These are phyloP conservation scores for Telmatherina bonti DNA, from an alignment of 2,797 vertebrate genomes.

Conservation along the genomic window DNA sequence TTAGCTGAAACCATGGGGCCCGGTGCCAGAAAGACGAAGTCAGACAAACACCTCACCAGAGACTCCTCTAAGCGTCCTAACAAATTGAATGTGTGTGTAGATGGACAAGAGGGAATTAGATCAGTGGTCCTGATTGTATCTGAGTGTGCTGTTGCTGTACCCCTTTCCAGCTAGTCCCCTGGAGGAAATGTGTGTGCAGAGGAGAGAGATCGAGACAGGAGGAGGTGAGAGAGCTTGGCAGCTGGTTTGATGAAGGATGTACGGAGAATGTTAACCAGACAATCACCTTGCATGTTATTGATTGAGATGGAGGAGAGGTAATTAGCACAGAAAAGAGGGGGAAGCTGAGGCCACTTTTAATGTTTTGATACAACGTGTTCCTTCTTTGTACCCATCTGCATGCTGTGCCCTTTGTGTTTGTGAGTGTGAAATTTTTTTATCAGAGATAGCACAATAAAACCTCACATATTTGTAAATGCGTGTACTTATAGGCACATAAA, in stretches of 20 bases:
- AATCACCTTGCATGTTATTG: conserved; percentile 86
- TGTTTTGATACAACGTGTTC: conserved; percentile 84
- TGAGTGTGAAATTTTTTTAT: conserved; percentile 29
- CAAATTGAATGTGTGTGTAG: conserved; percentile 88
- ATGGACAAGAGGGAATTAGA: conserved; percentile 85
- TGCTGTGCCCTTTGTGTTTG: conserved; percentile 51
- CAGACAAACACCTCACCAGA: conserved; percentile 83
- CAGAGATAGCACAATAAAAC: conserved; percentile 11
- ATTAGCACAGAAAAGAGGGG: conserved; percentile 80
- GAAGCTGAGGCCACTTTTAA: conserved; percentile 77
- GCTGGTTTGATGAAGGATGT: conserved; percentile 84
- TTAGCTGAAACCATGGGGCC: conserved; percentile 64
- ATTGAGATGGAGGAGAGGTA: conserved; percentile 84
- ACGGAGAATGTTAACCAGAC: conserved; percentile 89
- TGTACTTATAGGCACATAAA: not conserved
- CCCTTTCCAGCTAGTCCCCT: conserved; percentile 76
- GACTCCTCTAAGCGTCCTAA: conserved; percentile 82
- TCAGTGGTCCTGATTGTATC: conserved; percentile 85
- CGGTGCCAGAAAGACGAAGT: conserved; percentile 76
- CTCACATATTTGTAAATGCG: not conserved
- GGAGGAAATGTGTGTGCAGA: conserved; percentile 72
- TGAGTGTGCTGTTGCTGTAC: conserved; percentile 81
- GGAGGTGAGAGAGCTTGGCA: conserved; percentile 68
- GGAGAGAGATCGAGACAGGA: conserved; percentile 30
- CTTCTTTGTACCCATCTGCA: conserved; percentile 71